Percentiles rank a stretch among this genome's conserved stretches.
phyloP scores from a whole-genome alignment of 2,113 vertebrate species.

The Athene cunicularia region DNA sequence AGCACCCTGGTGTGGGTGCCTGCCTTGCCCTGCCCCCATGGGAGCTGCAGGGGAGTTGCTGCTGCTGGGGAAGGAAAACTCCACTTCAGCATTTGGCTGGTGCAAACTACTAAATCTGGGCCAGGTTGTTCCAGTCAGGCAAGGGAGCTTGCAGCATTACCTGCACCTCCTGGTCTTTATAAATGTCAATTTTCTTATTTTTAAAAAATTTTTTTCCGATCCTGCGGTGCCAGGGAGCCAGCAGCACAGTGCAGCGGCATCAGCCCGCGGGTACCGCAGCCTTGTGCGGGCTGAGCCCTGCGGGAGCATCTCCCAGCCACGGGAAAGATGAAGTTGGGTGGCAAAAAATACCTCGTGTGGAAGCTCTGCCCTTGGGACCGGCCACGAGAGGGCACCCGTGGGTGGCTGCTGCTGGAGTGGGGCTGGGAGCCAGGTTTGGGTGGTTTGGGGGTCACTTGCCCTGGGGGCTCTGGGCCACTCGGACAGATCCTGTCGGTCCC shows the following conservation, averaged over 20 bases:
- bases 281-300: not conserved
- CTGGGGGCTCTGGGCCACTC: not conserved
- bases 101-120: not conserved
- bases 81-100: not conserved
- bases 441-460: not conserved
- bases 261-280: not conserved
- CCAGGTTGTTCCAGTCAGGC: not conserved
- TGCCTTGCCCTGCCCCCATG: not conserved
- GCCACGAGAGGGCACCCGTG: constrained; percentile 29
- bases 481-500: not conserved
- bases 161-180: not conserved
- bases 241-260: not conserved
- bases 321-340: rapidly evolving
- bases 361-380: not conserved
- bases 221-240: not conserved
- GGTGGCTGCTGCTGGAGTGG: not conserved
- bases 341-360: rapidly evolving
- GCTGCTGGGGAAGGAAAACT: not conserved
- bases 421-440: not conserved
- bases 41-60: not conserved
- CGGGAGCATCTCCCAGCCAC: rapidly evolving
- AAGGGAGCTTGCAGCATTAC: not conserved
- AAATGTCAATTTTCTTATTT: not conserved
- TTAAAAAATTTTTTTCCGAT: not conserved
- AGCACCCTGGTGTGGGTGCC: not conserved